Evolutionary conservation across 92 coral and sea anemone genomes (phyloP).

Genomic region (Pocillopora meandrina): DNA sequence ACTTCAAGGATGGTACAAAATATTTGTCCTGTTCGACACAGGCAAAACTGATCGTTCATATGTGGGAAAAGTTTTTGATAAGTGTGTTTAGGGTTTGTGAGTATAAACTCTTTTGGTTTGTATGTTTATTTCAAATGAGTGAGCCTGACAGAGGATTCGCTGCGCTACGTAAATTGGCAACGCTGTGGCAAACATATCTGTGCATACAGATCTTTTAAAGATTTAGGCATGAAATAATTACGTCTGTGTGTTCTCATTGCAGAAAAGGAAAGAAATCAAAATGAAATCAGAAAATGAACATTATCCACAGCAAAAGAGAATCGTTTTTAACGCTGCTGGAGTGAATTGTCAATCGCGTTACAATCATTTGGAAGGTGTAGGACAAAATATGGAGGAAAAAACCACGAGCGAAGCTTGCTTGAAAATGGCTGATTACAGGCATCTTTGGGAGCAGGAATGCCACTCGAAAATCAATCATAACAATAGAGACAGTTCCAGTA

Average conservation of each 20-base stretch:
- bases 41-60: no score
- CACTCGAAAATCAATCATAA: background rate
- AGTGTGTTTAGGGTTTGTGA: no score
- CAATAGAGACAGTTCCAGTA: background rate
- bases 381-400: background rate
- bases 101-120: no score
- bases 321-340: background rate
- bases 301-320: background rate
- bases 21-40: no score
- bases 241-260: background rate
- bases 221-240: background rate
- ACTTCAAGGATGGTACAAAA: no score
- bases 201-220: no score
- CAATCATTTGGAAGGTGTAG: background rate
- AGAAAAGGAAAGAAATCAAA: background rate
- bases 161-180: no score
- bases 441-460: background rate
- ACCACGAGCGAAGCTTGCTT: background rate
- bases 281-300: slow-evolving; percentile 6
- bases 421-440: background rate
- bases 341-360: background rate
- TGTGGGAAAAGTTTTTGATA: no score
- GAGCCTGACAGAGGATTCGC: no score
- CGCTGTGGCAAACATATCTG: no score
- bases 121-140: no score